Evolutionary conservation across 2,113 vertebrate species (phyloP), one percentile per base, ranked within the genome.

Genomic region (Tachysurus fulvidraco): DNA sequence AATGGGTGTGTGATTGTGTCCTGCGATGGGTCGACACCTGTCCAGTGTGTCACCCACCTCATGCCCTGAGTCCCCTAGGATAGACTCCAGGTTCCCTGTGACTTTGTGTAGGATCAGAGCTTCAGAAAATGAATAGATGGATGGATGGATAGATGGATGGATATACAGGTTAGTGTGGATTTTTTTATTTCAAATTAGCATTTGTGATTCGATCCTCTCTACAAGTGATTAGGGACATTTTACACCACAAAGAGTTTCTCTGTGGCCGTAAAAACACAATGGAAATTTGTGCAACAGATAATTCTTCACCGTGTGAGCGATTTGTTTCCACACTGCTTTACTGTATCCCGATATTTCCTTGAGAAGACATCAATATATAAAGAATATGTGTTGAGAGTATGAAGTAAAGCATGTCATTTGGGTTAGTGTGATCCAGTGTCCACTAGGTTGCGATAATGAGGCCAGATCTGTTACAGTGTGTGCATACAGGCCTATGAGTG

Each of bases 371-470:
- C 54, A n/a, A 28, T 11, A 3, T 19, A n/a, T 54, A 16, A 6
- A 5, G 46, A 46, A 7, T 46, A 21, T 36, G 6, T 30, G 14
- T 3, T 19, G 12, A 80, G 78, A 41, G 4, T 2, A 1, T 11
- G 16, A 23, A 2, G 16, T 62, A 62, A 17, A 10, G 30, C 17
- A 8, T 17, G 6, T 7, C 19, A 17, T 41, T 1, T 17, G n/a
- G 52, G 52, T 30, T 9, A 59, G 30, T 84, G 83, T n/a, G 19
- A 52, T 16, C 44, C n/a, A 28, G 8, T 82, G 67, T 82, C 85
- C 85, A 86, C 80, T 86, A 46, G 86, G 71, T 2, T 44, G 74
- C 41, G 17, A 79, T 60, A 76, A 25, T 54, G 80, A 83, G n/a
- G 64, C 50, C 23, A 87, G 25, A 87, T 55, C 52, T 19, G 82